Evolutionary conservation across 2,797 vertebrate species (phyloP).

Genomic region (Limosa lapponica): DNA sequence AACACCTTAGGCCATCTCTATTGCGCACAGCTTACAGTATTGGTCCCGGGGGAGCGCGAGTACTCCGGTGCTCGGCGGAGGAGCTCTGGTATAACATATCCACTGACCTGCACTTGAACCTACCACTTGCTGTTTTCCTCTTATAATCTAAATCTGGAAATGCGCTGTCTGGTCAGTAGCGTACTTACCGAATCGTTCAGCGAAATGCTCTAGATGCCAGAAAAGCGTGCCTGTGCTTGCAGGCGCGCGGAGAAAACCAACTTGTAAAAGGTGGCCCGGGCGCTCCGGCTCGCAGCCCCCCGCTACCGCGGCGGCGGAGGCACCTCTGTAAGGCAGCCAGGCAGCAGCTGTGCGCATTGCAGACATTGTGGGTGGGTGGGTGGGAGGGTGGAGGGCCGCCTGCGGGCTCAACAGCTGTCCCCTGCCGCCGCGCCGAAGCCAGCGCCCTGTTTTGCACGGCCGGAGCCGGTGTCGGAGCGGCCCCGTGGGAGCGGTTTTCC

Average conservation of each 20-base stretch:
- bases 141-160: constrained; percentile 78
- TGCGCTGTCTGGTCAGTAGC: constrained; percentile 68
- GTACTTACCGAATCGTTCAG: constrained; percentile 53
- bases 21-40: background rate
- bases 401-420: constrained; percentile 62
- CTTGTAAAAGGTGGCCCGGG: constrained; percentile 54
- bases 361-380: constrained; percentile 72
- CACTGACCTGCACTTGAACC: constrained; percentile 77
- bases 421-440: background rate
- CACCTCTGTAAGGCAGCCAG: constrained; percentile 77
- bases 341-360: constrained; percentile 78
- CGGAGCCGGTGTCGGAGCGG: background rate
- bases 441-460: background rate
- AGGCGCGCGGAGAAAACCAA: constrained; percentile 15
- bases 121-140: constrained; percentile 79
- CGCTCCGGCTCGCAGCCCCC: constrained; percentile 6
- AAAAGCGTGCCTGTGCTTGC: constrained; percentile 71
- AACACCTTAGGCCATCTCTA: constrained; percentile 60
- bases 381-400: constrained; percentile 51
- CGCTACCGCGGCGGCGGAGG: constrained; percentile 49
- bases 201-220: constrained; percentile 68
- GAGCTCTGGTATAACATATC: constrained; percentile 58
- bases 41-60: background rate
- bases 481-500: accelerated
- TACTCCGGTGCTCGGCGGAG: background rate